These are phyloP conservation scores for Hydrolagus affinis DNA, from an alignment of 2,113 vertebrate genomes.

Conservation along the genomic window DNA sequence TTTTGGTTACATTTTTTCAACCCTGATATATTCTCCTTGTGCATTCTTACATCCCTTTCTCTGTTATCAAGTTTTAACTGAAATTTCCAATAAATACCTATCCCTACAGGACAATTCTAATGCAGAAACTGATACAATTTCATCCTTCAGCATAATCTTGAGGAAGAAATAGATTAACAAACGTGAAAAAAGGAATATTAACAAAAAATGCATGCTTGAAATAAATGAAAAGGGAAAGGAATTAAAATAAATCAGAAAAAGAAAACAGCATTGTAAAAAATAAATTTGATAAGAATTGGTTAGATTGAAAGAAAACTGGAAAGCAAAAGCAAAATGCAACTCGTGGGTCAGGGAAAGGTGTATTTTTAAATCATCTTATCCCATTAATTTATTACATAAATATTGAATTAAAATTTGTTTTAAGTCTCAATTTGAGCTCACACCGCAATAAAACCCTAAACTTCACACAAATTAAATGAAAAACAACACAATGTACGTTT, in stretches of 20 bases:
- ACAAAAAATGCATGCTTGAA: slow-evolving; percentile 48
- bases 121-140: background rate
- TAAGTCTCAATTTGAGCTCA: background rate
- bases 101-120: background rate
- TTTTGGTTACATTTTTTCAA: too few species aligned
- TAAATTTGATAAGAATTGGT: background rate
- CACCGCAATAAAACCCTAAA: background rate
- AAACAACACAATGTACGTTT: slow-evolving; percentile 21
- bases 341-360: background rate
- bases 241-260: slow-evolving; percentile 44
- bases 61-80: background rate
- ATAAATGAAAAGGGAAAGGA: slow-evolving; percentile 64
- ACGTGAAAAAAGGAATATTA: slow-evolving; percentile 35
- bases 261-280: slow-evolving; percentile 8
- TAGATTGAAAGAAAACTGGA: background rate
- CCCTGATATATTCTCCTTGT: too few species aligned
- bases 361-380: background rate
- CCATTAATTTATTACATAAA: background rate
- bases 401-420: background rate
- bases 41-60: too few species aligned
- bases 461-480: background rate
- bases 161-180: background rate
- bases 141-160: background rate
- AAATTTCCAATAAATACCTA: background rate
- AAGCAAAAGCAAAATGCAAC: background rate